These are phyloP conservation scores for Microctenopoma lineatum DNA, from an alignment of 2,797 vertebrate species.

Conservation along the genomic window DNA sequence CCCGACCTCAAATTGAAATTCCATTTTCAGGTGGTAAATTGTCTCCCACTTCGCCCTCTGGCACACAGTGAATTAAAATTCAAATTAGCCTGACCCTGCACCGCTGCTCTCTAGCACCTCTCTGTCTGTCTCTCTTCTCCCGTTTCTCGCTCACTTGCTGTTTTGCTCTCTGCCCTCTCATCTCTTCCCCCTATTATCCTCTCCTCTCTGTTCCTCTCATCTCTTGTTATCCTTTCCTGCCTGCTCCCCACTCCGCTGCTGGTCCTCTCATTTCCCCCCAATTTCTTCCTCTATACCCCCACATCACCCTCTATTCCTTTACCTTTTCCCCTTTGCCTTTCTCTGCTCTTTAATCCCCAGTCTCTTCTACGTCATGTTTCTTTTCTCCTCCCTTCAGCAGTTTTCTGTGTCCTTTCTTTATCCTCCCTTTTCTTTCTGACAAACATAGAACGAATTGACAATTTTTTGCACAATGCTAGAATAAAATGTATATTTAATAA, in stretches of 20 bases:
- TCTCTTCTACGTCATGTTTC: constrained; percentile 24
- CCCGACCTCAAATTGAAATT: constrained; percentile 85
- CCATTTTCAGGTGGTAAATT: constrained; percentile 85
- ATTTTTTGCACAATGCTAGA: background rate
- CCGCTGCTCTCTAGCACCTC: constrained; percentile 74
- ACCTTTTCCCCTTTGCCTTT: constrained; percentile 40
- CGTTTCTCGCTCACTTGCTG: constrained; percentile 60
- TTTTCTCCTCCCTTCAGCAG: constrained; percentile 26
- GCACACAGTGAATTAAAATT: constrained; percentile 85
- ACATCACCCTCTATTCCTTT: constrained; percentile 23
- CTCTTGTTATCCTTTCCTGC: constrained; percentile 71
- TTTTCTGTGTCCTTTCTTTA: constrained; percentile 10
- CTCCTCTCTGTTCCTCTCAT: constrained; percentile 73
- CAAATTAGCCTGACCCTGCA: constrained; percentile 84
- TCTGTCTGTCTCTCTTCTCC: constrained; percentile 59
- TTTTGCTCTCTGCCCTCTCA: constrained; percentile 75
- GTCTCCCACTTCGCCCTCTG: constrained; percentile 84
- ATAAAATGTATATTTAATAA: background rate
- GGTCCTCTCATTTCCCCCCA: constrained; percentile 51
- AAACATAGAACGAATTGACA: constrained; percentile 12
- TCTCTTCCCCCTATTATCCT: constrained; percentile 75
- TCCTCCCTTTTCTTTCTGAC: constrained; percentile 4
- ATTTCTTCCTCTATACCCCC: constrained; percentile 40
- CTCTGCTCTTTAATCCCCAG: constrained; percentile 35
- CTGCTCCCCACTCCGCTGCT: constrained; percentile 35